Conservation (phyloP, 2,888 invertebrate genomes). For the Aricia artaxerxes region DNA sequence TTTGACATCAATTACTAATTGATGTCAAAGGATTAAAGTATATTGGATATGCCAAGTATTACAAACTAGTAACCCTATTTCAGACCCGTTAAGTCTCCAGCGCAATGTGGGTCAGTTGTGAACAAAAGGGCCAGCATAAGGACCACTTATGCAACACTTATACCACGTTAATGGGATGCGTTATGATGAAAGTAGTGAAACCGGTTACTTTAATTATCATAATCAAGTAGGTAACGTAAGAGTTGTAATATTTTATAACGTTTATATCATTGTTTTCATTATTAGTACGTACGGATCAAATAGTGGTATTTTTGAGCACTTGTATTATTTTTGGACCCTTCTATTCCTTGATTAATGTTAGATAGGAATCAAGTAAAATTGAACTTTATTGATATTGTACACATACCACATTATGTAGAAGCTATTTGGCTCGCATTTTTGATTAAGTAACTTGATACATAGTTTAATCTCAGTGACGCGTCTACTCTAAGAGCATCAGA, state of each 20-base stretch:
- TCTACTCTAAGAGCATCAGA: background rate
- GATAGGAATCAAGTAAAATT: too few relatives aligned
- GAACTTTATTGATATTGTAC: too few relatives aligned
- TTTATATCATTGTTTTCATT: conserved; percentile 1
- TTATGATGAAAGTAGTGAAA: conserved; percentile 1
- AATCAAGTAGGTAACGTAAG: conserved; percentile 20
- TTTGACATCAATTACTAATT: background rate
- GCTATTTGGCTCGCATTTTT: background rate
- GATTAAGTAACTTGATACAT: background rate
- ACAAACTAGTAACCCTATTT: conserved; percentile 45
- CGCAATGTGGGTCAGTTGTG: conserved; percentile 67
- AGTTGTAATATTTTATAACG: background rate
- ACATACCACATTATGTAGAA: background rate
- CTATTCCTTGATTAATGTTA: too few relatives aligned
- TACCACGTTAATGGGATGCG: conserved; percentile 1
- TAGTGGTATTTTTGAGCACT: background rate
- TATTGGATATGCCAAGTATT: conserved; percentile 27
- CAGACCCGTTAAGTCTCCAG: conserved; percentile 49
- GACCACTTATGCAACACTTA: conserved; percentile 39
- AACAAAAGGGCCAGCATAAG: conserved; percentile 62
- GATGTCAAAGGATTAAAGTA: conserved; percentile 3
- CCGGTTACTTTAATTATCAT: conserved; percentile 14
- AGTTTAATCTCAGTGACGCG: background rate
- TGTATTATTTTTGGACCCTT: background rate
- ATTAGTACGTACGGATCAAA: background rate